Evolutionary conservation across 2,888 invertebrate species (phyloP).

Genomic region (Tetragnatha montana): DNA sequence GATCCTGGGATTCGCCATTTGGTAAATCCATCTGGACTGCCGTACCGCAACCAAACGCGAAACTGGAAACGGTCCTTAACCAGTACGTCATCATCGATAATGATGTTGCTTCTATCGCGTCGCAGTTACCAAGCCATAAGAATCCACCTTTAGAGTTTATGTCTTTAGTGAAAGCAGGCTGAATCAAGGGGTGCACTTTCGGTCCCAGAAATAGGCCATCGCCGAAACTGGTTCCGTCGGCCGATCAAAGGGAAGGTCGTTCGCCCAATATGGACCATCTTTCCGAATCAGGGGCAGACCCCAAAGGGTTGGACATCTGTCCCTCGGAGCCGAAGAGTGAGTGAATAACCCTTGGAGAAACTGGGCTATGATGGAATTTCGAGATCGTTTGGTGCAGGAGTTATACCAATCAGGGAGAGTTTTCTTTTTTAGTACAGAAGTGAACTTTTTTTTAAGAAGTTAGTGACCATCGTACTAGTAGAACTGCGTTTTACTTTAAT

Average conservation of each 20-base stretch:
- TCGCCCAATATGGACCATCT: slow-evolving; percentile 45
- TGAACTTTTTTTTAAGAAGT: too few relatives aligned
- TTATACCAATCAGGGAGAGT: too few relatives aligned
- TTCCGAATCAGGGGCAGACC: slow-evolving; percentile 13
- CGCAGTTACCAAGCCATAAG: not conserved
- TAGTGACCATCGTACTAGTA: too few relatives aligned
- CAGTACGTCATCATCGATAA: too few relatives aligned
- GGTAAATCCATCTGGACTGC: too few relatives aligned
- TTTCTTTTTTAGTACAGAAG: too few relatives aligned
- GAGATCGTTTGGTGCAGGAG: too few relatives aligned
- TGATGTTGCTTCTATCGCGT: not conserved
- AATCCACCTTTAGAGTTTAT: slow-evolving; percentile 6
- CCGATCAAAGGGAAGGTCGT: slow-evolving; percentile 62
- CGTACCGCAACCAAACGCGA: too few relatives aligned
- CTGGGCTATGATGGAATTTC: not conserved
- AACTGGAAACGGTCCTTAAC: too few relatives aligned
- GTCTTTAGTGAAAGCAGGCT: slow-evolving; percentile 15
- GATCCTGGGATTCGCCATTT: not conserved
- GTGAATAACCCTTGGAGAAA: too few relatives aligned
- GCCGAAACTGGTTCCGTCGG: slow-evolving; percentile 48
- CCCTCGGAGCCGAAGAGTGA: too few relatives aligned
- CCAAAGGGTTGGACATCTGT: not conserved
- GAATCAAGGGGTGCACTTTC: slow-evolving; percentile 48
- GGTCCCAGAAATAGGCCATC: slow-evolving; percentile 55
- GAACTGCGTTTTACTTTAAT: too few relatives aligned